These are phyloP conservation scores for Lycaena phlaeas DNA, from an alignment of 2,888 invertebrate species.

Conservation along the genomic window DNA sequence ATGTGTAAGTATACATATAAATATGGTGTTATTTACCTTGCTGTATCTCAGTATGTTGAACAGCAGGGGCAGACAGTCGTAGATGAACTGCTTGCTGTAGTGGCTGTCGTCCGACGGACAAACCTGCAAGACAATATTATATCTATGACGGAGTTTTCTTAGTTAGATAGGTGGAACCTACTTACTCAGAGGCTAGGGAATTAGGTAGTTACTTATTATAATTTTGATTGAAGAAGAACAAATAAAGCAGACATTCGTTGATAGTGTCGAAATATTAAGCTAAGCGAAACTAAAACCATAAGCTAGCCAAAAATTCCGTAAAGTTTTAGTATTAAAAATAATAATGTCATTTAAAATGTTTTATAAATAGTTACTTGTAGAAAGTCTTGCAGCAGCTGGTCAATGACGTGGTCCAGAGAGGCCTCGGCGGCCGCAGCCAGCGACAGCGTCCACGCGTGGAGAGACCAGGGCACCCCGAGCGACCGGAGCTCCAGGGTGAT, in stretches of 20 bases:
- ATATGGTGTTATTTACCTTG: no score
- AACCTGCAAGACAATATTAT: constrained; percentile 57
- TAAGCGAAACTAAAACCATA: no score
- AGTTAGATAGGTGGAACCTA: no score
- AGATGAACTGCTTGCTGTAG: constrained; percentile 90
- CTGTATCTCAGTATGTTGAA: constrained; percentile 92
- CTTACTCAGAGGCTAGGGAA: no score
- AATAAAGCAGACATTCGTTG: neutral
- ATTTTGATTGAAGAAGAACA: no score
- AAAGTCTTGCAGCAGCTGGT: constrained; percentile 91
- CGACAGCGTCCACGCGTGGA: constrained; percentile 94
- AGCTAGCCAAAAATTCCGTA: no score
- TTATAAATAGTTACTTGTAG: constrained; percentile 79
- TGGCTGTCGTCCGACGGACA: constrained; percentile 85
- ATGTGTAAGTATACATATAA: no score
- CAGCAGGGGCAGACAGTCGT: constrained; percentile 89
- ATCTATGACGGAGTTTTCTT: neutral
- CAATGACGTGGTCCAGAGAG: constrained; percentile 86
- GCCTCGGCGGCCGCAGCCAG: constrained; percentile 89
- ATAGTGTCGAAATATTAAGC: no score
- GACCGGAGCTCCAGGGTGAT: constrained; percentile 90
- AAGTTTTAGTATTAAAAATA: no score
- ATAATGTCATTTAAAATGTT: no score
- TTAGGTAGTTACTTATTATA: no score
- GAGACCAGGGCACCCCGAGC: constrained; percentile 90